phyloP scores from a whole-genome alignment of 2,888 invertebrate species.

The Adelognathus sp. region DNA sequence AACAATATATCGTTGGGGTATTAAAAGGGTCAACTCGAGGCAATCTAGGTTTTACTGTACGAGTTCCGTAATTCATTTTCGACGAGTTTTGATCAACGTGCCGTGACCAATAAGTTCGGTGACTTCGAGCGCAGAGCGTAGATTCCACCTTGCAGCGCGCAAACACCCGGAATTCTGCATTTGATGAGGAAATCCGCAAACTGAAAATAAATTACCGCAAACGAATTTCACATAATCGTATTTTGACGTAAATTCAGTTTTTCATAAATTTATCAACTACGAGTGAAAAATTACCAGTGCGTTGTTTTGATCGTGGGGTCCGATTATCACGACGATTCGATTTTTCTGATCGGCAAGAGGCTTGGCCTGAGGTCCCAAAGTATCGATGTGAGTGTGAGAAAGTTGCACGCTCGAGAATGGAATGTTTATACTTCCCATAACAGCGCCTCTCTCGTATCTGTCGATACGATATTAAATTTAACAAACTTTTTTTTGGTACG shows the following conservation, averaged over 20 bases:
- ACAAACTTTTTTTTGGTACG: slow-evolving; percentile 53
- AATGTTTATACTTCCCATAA: slow-evolving; percentile 93
- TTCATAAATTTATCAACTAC: slow-evolving; percentile 7
- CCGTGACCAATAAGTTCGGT: slow-evolving; percentile 83
- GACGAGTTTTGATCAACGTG: slow-evolving; percentile 61
- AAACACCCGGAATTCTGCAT: slow-evolving; percentile 90
- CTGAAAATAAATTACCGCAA: slow-evolving; percentile 84
- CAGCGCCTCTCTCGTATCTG: slow-evolving; percentile 90
- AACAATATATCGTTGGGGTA: too few relatives aligned
- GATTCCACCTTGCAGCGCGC: slow-evolving; percentile 94
- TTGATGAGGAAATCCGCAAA: slow-evolving; percentile 93
- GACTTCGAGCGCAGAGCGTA: slow-evolving; percentile 87
- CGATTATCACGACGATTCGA: slow-evolving; percentile 89
- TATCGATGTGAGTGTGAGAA: slow-evolving; percentile 87
- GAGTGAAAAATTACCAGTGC: slow-evolving; percentile 83
- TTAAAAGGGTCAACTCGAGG: too few relatives aligned
- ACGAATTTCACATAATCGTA: too few relatives aligned
- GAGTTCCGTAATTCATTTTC: not conserved
- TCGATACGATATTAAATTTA: slow-evolving; percentile 63
- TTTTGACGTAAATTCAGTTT: slow-evolving; percentile 35
- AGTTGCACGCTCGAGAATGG: slow-evolving; percentile 92
- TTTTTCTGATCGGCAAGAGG: slow-evolving; percentile 85
- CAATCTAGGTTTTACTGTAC: too few relatives aligned
- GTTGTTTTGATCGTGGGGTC: slow-evolving; percentile 90
- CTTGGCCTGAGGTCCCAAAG: slow-evolving; percentile 85